Conservation (phyloP, 2,113 vertebrate genomes). For the Trogon surrucura region DNA sequence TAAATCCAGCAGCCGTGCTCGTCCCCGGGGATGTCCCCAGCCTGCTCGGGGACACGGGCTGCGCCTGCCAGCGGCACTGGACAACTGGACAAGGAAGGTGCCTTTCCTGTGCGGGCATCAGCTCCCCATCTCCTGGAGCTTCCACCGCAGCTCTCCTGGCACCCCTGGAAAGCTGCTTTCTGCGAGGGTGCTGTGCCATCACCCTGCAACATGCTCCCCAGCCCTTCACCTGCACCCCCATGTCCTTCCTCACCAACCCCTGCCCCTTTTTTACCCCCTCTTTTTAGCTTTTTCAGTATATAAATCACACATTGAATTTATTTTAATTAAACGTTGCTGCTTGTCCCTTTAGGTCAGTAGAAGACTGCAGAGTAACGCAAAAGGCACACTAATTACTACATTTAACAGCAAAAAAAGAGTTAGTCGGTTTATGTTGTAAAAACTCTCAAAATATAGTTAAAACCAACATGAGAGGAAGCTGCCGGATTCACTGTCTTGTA, state of each 20-base stretch:
- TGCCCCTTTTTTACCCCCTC: not conserved
- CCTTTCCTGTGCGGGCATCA: not conserved
- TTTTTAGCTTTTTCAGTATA: not conserved
- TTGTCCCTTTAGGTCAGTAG: constrained; percentile 61
- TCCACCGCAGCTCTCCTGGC: not conserved
- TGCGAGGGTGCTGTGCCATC: not conserved
- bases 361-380: constrained; percentile 66
- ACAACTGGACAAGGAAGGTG: accelerated
- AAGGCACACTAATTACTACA: constrained; percentile 64
- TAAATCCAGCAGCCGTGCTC: constrained; percentile 86
- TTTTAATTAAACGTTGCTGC: constrained; percentile 51
- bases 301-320: not conserved
- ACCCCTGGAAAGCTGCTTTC: not conserved
- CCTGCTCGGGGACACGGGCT: constrained; percentile 15
- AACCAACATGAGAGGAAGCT: not conserved
- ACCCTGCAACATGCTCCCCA: accelerated
- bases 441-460: constrained; percentile 23
- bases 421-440: constrained; percentile 35
- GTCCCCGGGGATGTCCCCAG: constrained; percentile 36
- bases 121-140: not conserved
- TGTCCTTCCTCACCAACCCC: not conserved
- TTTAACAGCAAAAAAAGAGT: constrained; percentile 69
- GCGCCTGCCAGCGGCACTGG: not conserved
- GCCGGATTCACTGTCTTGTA: accelerated
- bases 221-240: not conserved